Conservation (phyloP, 2,888 invertebrate genomes). For the Leptothorax acervorum region DNA sequence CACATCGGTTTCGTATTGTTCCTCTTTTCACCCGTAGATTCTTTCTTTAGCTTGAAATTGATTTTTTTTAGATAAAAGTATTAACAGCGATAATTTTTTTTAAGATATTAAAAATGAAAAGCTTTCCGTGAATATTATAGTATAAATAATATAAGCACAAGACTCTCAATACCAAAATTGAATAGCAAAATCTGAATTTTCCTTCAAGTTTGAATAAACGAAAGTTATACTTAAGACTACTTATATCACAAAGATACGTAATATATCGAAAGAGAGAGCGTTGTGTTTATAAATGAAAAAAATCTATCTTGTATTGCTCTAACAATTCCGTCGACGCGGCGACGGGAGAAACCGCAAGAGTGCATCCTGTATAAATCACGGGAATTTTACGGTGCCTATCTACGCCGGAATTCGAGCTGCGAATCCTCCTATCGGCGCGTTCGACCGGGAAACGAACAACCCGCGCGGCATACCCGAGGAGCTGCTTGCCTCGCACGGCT, state of each 20-base stretch:
- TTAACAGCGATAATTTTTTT: neutral
- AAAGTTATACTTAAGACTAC: neutral
- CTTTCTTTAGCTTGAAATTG: neutral
- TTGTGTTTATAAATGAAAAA: neutral
- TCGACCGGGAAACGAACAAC: conserved; percentile 30
- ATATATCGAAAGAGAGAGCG: neutral
- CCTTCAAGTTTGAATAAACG: neutral
- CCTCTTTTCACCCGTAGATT: neutral
- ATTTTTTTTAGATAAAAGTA: neutral
- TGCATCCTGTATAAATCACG: conserved; percentile 13
- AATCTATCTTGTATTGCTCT: neutral
- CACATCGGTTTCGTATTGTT: too few relatives aligned
- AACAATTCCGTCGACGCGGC: neutral
- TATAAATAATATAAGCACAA: neutral
- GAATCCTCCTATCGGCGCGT: neutral
- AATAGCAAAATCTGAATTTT: neutral
- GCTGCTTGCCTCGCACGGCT: conserved; percentile 26
- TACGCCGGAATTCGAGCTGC: conserved; percentile 29
- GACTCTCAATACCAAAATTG: neutral
- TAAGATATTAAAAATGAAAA: neutral
- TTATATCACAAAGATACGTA: neutral
- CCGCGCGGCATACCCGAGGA: conserved; percentile 8
- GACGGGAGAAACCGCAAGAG: neutral
- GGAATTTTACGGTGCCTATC: conserved; percentile 19
- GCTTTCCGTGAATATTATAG: neutral